Evolutionary conservation across 2,113 vertebrate species (phyloP), one percentile per base, ranked within the genome.

Genomic region (Syrrhaptes paradoxus): DNA sequence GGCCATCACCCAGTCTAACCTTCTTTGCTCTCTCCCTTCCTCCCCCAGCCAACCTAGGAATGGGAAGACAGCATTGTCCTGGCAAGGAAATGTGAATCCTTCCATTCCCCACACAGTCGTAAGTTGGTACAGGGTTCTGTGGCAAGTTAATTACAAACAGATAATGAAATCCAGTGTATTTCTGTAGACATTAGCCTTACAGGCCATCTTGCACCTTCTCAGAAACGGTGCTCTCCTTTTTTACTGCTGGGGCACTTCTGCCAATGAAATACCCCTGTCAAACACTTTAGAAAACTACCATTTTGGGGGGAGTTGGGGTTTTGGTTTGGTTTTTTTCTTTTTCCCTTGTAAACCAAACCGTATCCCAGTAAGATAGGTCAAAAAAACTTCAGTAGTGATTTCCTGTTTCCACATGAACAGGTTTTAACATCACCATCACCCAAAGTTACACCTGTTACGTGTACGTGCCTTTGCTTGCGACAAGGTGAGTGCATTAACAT

Each of bases 61-160:
- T 87, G 70, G 87, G 83, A 87, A 80, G 91, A 82, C 2, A 66
- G 65, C 90, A 86, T 34, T 89, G 34, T 76, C 94, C 96, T 57
- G 45, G 79, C 76, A 80, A 77, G 80, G 94, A 94, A 96, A 96
- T 74, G 89, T 80, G 83, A 94, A 96, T 95, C 97, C 94, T 97
- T 90, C 90, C 93, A 96, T 82, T 89, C 74, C 87, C 72, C 76
- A 84, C 82, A 98, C 98, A 98, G 98, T 98, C 98, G 75, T 98
- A 98, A 98, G 96, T 97, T 98, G 97, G 98, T 98, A 98, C 98
- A 98, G 98, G 97, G 96, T 97, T 97, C 96, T 96, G 74, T 85
- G 87, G 94, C 87, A 38, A 58, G 54, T 57, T 52, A 51, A 61
- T 46, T 71, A 63, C 20, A 83, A 36, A 82, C 11, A 45, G 59